Percentiles rank a stretch among this genome's conserved stretches.
Evolutionary conservation across 2,797 vertebrate genomes (phyloP).

Genomic region (Typhlichthys eigenmanni): DNA sequence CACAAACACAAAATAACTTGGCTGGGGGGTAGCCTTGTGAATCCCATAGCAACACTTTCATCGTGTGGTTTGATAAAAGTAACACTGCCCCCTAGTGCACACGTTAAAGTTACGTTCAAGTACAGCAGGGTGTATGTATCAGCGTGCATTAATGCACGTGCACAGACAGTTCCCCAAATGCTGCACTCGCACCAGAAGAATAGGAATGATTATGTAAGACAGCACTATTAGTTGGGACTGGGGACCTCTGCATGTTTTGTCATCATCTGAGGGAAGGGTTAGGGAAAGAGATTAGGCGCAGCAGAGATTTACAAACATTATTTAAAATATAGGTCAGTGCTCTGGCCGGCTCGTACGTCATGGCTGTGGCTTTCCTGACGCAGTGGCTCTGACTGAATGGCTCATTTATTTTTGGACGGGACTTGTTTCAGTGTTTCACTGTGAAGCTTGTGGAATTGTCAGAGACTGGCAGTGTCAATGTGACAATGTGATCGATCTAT

Average conservation of each 20-base stretch:
- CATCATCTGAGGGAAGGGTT: constrained; percentile 14
- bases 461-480: neutral
- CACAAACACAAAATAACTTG: too few relatives aligned
- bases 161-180: constrained; percentile 20
- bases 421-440: neutral
- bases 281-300: constrained; percentile 40
- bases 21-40: too few relatives aligned
- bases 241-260: constrained; percentile 45
- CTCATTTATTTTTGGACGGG: constrained; percentile 3
- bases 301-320: constrained; percentile 37
- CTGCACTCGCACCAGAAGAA: constrained; percentile 38
- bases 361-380: neutral
- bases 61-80: too few relatives aligned
- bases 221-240: constrained; percentile 35
- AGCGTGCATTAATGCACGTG: constrained; percentile 14
- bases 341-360: neutral
- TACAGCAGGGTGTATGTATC: constrained; percentile 12
- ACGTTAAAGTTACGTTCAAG: too few relatives aligned
- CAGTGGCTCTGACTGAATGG: neutral
- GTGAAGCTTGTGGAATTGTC: constrained; percentile 13
- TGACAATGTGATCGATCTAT: constrained; percentile 11
- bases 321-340: constrained; percentile 56
- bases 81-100: too few relatives aligned
- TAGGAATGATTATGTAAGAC: constrained; percentile 58
- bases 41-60: too few relatives aligned